Evolutionary conservation across 1,140 invertebrate genomes (phyloP), one percentile per base, ranked within the genome.

Genomic region (Thaumatotibia leucotreta): DNA sequence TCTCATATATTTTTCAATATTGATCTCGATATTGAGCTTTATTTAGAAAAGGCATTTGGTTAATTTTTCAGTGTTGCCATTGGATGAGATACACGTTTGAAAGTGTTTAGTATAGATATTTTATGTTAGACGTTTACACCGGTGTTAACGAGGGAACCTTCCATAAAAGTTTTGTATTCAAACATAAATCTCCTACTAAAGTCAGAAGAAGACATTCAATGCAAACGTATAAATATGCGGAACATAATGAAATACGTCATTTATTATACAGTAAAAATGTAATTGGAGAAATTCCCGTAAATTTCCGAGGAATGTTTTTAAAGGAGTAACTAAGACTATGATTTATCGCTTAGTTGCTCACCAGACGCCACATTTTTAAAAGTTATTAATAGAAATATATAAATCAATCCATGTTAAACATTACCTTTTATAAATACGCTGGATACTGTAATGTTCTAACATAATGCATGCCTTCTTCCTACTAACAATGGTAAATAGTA

Each of bases 151-250:
- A 89, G 77, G 61, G 65, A 69, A 72, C 69, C 77, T 72, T 64
- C 80, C 72, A 87, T 89, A 89, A 89, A 89, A 86, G 73, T 83
- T 80, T 88, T 83, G 84, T 85, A 69, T 75, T 67, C 66, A 68
- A 61, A 82, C 77, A 88, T 88, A 89, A 88, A 88, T 89, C 87
- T 86, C 76, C 20, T 65, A 58, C 67, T 67, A 70, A 63, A 77
- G 66, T 67, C 63, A 74, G 68, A 73, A 75, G 63, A 66, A 72
- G 77, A 82, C 77, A 76, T 74, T 78, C 73, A 83, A 89, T 86
- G 73, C 68, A 45, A 70, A 74, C 77, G 66, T 76, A 82, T 86
- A 85, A 85, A 83, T 79, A 80, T 84, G 52, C 73, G 73, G 67
- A 64, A 75, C 75, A 78, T 78, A 75, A 81, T 78, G 73, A 78